A percentile compares a stretch with the other conserved stretches of the same genome.
Evolutionary conservation across 1,140 invertebrate species (phyloP).

Genomic region (Penaeus japonicus): DNA sequence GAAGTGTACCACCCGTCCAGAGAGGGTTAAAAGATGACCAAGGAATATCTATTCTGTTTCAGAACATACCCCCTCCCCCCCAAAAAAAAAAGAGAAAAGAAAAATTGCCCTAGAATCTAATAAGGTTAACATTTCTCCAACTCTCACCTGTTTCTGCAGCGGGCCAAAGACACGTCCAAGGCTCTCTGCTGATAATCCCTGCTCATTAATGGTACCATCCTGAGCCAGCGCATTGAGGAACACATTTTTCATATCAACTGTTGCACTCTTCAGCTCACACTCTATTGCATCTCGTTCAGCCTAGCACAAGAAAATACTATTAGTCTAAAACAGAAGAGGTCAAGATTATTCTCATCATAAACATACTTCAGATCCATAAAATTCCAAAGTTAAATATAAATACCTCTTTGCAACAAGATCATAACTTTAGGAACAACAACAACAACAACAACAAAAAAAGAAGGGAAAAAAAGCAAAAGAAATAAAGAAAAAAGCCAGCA

Average conservation of each 20-base stretch:
- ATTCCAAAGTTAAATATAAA: no score
- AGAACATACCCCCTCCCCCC: conserved; percentile 70
- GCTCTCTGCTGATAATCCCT: conserved; percentile 77
- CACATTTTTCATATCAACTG: conserved; percentile 83
- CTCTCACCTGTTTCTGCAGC: conserved; percentile 77
- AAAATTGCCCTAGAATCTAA: background rate
- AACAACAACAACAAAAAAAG: background rate
- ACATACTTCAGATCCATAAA: no score
- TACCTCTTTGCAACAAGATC: no score
- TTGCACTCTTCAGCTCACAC: conserved; percentile 82
- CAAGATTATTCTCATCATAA: no score
- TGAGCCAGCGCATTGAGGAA: conserved; percentile 82
- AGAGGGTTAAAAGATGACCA: no score
- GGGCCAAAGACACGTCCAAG: conserved; percentile 83
- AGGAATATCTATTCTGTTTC: no score
- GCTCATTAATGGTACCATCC: conserved; percentile 89
- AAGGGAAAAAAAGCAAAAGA: background rate
- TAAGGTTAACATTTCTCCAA: no score
- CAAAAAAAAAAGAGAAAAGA: background rate
- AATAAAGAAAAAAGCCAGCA: background rate
- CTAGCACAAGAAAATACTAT: background rate
- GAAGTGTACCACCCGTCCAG: no score
- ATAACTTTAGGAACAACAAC: background rate
- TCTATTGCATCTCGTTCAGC: conserved; percentile 89
- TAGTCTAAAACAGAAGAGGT: background rate